Base-by-base conservation (phyloP, 2,797 vertebrate genomes). In the Lindbergichthys nudifrons region DNA sequence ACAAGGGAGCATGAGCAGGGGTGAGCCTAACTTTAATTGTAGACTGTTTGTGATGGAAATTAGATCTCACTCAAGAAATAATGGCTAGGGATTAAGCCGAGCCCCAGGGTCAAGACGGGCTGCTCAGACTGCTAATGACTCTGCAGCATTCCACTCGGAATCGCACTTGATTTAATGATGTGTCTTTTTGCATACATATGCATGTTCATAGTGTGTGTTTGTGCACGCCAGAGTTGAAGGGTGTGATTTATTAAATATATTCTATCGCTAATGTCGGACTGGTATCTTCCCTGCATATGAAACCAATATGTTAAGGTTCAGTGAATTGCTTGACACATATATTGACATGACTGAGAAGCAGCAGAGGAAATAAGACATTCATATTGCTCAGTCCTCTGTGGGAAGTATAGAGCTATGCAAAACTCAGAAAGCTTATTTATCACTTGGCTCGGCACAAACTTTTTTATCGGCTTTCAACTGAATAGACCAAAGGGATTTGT, bases 51-150 rank as follows among this genome's bases (percentile, higher is more conserved):
- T 69, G 78, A 75, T 79, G 81, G 73, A 92, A 92, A 92, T 94
- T 85, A 90, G 84, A 90, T 88, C 75, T 85, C 89, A 89, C 85
- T 92, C 82, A 82, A 88, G 87, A 92, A 88, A 90, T 92, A 91
- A 93, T 91, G 85, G 73, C 67, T 21, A 50, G 54, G 82, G 87
- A 89, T 93, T 83, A 85, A 81, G 83, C 74, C 66, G 19, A 82
- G 84, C 82, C 82, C 56, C 3, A 19, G 82, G 93, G 91, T 94
- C 89, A 90, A 87, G 86, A 82, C 87, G 51, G 50, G 79, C 83
- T 75, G 85, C 90, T 86, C 81, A 81, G 47, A 80, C 48, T 67
- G 84, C 85, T 82, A 79, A 87, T 82, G 83, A 83, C 76, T 83
- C 75, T 58, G 77, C 80, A 60, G 73, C 74, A 58, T 70, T 88